Evolutionary conservation across 2,113 vertebrate genomes (phyloP).

Genomic region (Tiliqua scincoides): DNA sequence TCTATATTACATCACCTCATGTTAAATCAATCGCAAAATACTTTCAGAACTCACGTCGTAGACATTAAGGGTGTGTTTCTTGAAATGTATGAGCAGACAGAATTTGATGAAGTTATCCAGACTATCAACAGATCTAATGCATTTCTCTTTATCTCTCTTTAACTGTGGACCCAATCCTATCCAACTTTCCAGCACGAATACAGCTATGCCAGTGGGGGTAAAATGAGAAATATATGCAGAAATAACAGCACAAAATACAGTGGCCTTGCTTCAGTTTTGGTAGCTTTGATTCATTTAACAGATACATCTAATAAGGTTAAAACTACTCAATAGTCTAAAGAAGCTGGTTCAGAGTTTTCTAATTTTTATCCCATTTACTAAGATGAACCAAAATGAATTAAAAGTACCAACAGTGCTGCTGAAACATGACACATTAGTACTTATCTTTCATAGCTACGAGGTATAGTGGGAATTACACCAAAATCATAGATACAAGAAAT

Average conservation of each 20-base stretch:
- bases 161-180: too few species aligned
- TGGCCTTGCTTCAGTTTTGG: not conserved
- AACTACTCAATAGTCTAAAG: not conserved
- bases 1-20: fast-evolving
- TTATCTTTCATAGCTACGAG: not conserved
- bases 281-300: not conserved
- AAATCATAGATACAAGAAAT: not conserved
- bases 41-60: fast-evolving
- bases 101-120: not conserved
- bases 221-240: not conserved
- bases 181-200: too few species aligned
- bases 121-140: not conserved
- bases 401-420: not conserved
- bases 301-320: not conserved
- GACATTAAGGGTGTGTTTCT: not conserved
- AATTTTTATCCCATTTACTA: not conserved
- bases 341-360: not conserved
- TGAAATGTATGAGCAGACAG: not conserved
- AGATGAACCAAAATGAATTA: not conserved
- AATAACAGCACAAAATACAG: not conserved
- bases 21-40: not conserved
- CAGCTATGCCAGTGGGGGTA: too few species aligned
- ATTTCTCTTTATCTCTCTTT: not conserved
- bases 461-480: not conserved
- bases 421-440: not conserved